Percentiles rank a stretch among this genome's conserved stretches.
These are phyloP conservation scores for Hemicrepidius hirtus DNA, from an alignment of 2,888 invertebrate genomes.

Conservation along the genomic window DNA sequence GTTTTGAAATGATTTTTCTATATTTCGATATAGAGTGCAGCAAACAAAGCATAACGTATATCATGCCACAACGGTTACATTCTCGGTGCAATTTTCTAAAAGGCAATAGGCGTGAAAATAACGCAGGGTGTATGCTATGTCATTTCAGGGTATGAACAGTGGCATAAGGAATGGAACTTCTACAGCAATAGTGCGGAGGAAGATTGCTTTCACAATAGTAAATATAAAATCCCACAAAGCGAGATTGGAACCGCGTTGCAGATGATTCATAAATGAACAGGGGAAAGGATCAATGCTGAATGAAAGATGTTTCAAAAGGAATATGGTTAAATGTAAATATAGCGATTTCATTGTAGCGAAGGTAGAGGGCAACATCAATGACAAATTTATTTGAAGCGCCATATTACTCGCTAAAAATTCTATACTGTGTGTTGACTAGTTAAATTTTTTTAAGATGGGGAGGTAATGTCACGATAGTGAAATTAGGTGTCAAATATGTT, in stretches of 20 bases:
- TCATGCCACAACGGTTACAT: constrained; percentile 41
- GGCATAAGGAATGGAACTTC: constrained; percentile 45
- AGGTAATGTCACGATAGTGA: neutral
- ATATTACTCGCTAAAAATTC: too few relatives aligned
- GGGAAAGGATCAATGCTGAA: constrained; percentile 55
- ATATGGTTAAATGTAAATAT: constrained; percentile 30
- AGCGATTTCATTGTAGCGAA: neutral
- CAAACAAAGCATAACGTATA: constrained; percentile 40
- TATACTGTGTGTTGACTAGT: too few relatives aligned
- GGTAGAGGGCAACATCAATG: neutral
- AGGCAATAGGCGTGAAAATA: constrained; percentile 48
- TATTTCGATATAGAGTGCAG: constrained; percentile 2
- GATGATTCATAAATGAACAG: constrained; percentile 59
- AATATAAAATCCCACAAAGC: constrained; percentile 62
- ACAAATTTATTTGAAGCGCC: neutral
- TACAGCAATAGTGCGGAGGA: constrained; percentile 50
- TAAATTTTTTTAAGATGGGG: too few relatives aligned
- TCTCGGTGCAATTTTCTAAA: constrained; percentile 39
- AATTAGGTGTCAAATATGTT: constrained; percentile 18
- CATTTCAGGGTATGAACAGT: constrained; percentile 43
- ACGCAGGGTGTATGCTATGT: constrained; percentile 46
- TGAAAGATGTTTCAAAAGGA: constrained; percentile 49
- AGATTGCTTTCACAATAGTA: constrained; percentile 63
- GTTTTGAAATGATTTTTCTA: neutral
- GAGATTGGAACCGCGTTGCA: constrained; percentile 50